These are phyloP conservation scores for Gambusia holbrooki DNA, from an alignment of 2,113 vertebrate genomes.

Conservation along the genomic window DNA sequence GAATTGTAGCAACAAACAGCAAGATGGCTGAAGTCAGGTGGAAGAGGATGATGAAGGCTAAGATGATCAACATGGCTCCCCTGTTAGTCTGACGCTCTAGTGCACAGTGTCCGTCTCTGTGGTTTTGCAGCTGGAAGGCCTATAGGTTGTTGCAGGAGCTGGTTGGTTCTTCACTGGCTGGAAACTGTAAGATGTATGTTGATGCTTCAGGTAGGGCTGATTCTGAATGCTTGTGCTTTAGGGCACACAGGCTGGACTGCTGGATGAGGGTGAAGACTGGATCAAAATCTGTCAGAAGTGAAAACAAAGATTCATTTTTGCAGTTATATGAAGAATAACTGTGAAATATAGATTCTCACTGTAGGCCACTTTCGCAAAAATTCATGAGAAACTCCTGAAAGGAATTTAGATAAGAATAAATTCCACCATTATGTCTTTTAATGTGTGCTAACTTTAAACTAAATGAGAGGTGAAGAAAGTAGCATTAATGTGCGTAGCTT, in stretches of 20 bases:
- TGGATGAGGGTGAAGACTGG: conserved; percentile 16
- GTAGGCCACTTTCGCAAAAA: not conserved
- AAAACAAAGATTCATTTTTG: conserved; percentile 1
- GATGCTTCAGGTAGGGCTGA: not conserved
- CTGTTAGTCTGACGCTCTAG: conserved; percentile 9
- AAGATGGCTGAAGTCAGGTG: conserved; percentile 75
- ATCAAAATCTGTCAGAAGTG: conserved; percentile 20
- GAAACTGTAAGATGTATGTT: not conserved
- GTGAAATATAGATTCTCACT: not conserved
- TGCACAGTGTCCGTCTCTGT: not conserved
- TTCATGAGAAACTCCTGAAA: not conserved
- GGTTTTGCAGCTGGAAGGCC: conserved; percentile 3
- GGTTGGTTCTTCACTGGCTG: not conserved
- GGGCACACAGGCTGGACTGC: conserved; percentile 5
- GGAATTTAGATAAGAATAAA: not conserved
- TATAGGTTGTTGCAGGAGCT: not conserved
- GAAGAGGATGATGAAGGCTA: conserved; percentile 82
- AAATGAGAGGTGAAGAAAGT: conserved; percentile 1
- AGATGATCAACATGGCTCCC: conserved; percentile 80
- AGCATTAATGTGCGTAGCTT: not conserved
- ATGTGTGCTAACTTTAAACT: not conserved
- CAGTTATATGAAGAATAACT: not conserved
- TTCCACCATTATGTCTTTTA: not conserved
- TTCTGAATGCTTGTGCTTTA: conserved; percentile 12
- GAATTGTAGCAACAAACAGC: conserved; percentile 79